Conservation (phyloP, 1,140 invertebrate species). For the Lordiphosa collinella region DNA sequence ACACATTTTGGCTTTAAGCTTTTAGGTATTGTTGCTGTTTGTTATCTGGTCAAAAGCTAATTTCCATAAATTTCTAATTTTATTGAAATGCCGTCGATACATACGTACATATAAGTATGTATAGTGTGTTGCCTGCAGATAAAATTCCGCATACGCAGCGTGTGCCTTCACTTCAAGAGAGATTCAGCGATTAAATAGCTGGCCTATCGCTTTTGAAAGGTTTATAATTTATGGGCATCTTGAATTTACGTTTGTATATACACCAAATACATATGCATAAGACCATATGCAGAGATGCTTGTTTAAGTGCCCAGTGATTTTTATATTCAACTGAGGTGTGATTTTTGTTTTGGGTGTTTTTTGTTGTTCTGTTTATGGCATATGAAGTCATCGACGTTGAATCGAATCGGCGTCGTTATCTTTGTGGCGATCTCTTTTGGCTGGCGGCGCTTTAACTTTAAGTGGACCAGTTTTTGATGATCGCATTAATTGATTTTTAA, state of each 20-base stretch:
- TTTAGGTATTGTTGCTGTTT: conserved; percentile 57
- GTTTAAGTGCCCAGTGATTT: conserved; percentile 63
- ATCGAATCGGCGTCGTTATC: conserved; percentile 26
- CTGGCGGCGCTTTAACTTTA: conserved; percentile 46
- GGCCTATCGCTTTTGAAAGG: conserved; percentile 30
- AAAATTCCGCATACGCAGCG: conserved; percentile 63
- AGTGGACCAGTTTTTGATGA: conserved; percentile 68
- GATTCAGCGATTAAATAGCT: conserved; percentile 27
- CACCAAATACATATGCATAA: conserved; percentile 9
- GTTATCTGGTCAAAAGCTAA: conserved; percentile 59
- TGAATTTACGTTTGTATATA: conserved; percentile 13
- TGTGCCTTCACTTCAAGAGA: conserved; percentile 19
- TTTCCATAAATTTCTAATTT: conserved; percentile 78
- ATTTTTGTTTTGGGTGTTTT: conserved; percentile 47
- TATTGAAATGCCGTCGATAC: conserved; percentile 42
- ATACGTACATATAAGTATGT: conserved; percentile 9
- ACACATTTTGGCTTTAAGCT: conserved; percentile 75
- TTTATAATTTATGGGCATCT: conserved; percentile 62
- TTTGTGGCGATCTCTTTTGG: conserved; percentile 20
- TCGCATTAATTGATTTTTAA: conserved; percentile 60
- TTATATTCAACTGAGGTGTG: conserved; percentile 70
- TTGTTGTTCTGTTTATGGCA: conserved; percentile 8
- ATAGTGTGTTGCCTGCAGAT: conserved; percentile 37
- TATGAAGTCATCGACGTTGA: conserved; percentile 59
- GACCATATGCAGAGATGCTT: conserved; percentile 65